Base-by-base conservation (phyloP, 2,797 vertebrate species). In the Alosa sapidissima region DNA sequence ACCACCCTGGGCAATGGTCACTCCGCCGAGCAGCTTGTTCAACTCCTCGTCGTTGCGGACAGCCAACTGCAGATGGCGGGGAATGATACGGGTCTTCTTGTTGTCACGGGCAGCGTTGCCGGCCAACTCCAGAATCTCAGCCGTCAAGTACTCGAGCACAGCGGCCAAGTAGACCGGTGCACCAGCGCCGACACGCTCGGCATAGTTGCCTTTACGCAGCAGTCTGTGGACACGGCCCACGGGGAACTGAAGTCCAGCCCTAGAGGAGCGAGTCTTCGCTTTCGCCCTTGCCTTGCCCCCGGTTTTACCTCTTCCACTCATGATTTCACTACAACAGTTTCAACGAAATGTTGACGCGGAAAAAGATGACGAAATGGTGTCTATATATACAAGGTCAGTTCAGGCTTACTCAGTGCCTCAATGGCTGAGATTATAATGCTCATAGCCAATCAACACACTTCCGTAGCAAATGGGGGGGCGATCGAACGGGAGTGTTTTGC, bases 21-120 rank as follows among this genome's bases (percentile, higher is more conserved):
- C 72, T 47, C 72, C 72, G 11, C 72, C 72, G 72, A 78, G 72
- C 72, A 78, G 72, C 21, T 78, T 78, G 16, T 78, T 78, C 41
- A 78, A 47, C 72, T 78, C 72, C 41, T 78, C 72, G 36, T 78
- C 72, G 19, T 78, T 78, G 5, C 72, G 72, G 1, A 78, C 72
- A 47, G 72, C 72, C 41, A 78, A 5, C 72, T 78, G 72, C 36
- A 78, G 72, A 78, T 78, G 72, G 41, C 72, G 72, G 16, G 72
- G 72, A 10, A 78, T 78, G 14, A 78, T 78, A 10, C 72, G 72
- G 6, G 36, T 78, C 72, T 78, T 78, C 72, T 78, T 78, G 72
- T 78, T 78, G 72, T 78, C 72, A 5, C 72, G 72, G 41, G 72
- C 58, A 24, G 58, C 58, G n/a, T 62, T 62, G 8, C 58, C 58